Conservation (phyloP, 2,797 vertebrate species). For the Salmo trutta region DNA sequence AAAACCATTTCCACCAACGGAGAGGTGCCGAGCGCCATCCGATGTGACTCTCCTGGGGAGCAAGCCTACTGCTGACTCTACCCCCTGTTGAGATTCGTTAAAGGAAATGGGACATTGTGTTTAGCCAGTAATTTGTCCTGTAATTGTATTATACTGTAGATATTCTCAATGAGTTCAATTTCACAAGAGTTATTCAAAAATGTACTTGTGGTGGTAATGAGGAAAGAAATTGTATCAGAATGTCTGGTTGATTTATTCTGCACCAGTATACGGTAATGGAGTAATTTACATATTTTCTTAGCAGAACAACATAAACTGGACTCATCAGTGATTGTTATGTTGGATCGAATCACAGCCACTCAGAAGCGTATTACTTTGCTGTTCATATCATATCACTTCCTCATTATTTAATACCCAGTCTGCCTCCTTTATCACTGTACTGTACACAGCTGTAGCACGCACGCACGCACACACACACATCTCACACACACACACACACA, state of each 20-base stretch:
- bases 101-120: neutral
- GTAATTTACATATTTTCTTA: neutral
- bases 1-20: conserved; percentile 67
- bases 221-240: neutral
- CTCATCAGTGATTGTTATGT: neutral
- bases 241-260: neutral
- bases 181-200: neutral
- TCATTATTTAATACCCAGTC: neutral
- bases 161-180: neutral
- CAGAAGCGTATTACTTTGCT: neutral
- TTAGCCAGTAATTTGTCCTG: neutral
- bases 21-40: conserved; percentile 58
- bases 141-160: neutral
- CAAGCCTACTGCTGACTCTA: neutral
- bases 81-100: neutral
- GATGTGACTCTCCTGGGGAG: conserved; percentile 48
- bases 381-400: neutral
- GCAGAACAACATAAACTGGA: neutral
- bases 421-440: too few relatives aligned
- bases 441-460: too few relatives aligned
- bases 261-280: neutral
- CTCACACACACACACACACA: neutral
- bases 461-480: conserved; percentile 11
- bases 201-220: neutral
- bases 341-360: neutral